Percentiles rank a stretch among this genome's conserved stretches.
phyloP scores from a whole-genome alignment of 2,888 invertebrate species.

The Harmothoe impar region DNA sequence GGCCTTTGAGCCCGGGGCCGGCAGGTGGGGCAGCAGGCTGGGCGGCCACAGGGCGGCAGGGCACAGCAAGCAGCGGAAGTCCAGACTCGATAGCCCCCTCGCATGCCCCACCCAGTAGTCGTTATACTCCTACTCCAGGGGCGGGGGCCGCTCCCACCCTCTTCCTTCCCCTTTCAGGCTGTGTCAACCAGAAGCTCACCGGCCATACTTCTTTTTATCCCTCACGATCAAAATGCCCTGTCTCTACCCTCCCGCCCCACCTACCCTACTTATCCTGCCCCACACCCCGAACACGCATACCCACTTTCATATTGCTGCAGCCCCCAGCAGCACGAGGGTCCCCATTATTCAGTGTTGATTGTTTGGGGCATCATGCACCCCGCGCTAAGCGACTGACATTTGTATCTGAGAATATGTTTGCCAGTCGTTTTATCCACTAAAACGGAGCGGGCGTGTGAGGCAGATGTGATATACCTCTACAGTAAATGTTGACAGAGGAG shows the following conservation, averaged over 20 bases:
- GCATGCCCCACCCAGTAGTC: not conserved
- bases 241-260: not conserved
- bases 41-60: not conserved
- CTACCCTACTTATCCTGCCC: too few relatives aligned
- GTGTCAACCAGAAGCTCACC: not conserved
- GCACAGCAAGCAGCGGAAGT: not conserved
- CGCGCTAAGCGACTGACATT: not conserved
- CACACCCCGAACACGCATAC: too few relatives aligned
- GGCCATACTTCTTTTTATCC: not conserved
- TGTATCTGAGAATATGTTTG: conserved; percentile 15
- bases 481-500: conserved; percentile 24
- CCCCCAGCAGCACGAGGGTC: too few relatives aligned
- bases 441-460: not conserved
- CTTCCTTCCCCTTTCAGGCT: conserved; percentile 13
- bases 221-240: too few relatives aligned
- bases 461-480: not conserved
- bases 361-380: not conserved
- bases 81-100: not conserved
- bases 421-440: not conserved
- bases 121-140: not conserved
- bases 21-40: not conserved
- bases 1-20: not conserved
- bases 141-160: not conserved
- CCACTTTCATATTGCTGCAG: too few relatives aligned
- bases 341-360: conserved; percentile 4